A percentile compares a stretch with the other conserved stretches of the same genome.
phyloP scores from a whole-genome alignment of 1,140 invertebrate species.

The Drosophila pectinifera region DNA sequence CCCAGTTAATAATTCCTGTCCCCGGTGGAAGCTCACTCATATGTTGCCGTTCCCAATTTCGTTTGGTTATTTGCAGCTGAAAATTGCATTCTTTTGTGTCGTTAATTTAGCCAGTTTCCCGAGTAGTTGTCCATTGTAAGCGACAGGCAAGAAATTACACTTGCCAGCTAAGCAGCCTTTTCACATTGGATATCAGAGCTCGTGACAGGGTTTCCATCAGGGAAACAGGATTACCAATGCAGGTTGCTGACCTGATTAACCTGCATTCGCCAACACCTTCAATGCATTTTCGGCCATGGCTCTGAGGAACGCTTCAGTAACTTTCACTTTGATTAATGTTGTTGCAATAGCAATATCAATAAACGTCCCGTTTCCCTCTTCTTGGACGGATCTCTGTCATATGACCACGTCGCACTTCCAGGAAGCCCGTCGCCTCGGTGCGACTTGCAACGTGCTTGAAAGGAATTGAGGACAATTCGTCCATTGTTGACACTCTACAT shows the following conservation, averaged over 20 bases:
- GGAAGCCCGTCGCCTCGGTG: slow-evolving; percentile 26
- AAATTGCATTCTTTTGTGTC: slow-evolving; percentile 69
- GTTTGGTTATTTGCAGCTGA: slow-evolving; percentile 25
- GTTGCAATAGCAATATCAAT: slow-evolving; percentile 45
- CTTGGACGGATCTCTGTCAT: slow-evolving; percentile 47
- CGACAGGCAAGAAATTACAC: slow-evolving; percentile 49
- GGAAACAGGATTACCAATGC: slow-evolving; percentile 39
- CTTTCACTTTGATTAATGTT: slow-evolving; percentile 75
- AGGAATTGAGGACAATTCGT: slow-evolving; percentile 53
- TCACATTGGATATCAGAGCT: slow-evolving; percentile 10
- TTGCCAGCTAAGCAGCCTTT: slow-evolving; percentile 18
- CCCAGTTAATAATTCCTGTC: slow-evolving; percentile 20
- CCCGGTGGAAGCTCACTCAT: slow-evolving; percentile 49
- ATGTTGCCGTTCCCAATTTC: neutral
- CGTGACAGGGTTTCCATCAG: slow-evolving; percentile 44
- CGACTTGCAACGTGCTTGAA: neutral
- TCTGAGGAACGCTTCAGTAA: slow-evolving; percentile 33
- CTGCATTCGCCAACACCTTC: slow-evolving; percentile 62
- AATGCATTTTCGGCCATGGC: slow-evolving; percentile 60
- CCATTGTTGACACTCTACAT: slow-evolving; percentile 35
- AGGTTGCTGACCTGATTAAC: slow-evolving; percentile 50
- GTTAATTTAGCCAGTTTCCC: slow-evolving; percentile 44
- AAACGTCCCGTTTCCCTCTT: neutral
- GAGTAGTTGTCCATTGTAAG: slow-evolving; percentile 18
- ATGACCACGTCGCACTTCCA: slow-evolving; percentile 26